phyloP scores from a whole-genome alignment of 2,888 invertebrate species.

The Lathronympha strigana region DNA sequence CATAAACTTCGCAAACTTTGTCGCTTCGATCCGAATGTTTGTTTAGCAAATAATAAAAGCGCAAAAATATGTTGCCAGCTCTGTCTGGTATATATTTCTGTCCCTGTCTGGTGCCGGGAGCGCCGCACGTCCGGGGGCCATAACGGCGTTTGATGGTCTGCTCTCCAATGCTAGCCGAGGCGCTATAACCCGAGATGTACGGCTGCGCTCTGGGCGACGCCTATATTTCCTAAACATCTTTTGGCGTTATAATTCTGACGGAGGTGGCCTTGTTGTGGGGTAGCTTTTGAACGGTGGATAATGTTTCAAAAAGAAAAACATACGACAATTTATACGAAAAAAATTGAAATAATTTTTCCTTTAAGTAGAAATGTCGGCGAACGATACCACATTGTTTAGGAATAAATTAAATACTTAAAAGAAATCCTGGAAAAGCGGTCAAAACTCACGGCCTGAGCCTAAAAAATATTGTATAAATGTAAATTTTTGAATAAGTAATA shows the following conservation, averaged over 20 bases:
- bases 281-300: slow-evolving; percentile 41
- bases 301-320: neutral
- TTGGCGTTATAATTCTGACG: slow-evolving; percentile 73
- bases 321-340: neutral
- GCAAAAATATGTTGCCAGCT: slow-evolving; percentile 68
- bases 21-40: slow-evolving; percentile 60
- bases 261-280: slow-evolving; percentile 73
- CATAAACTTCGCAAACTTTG: slow-evolving; percentile 55
- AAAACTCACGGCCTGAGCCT: too few species aligned
- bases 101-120: slow-evolving; percentile 66
- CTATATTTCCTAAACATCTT: slow-evolving; percentile 84
- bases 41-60: slow-evolving; percentile 78
- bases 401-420: too few species aligned
- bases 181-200: slow-evolving; percentile 81
- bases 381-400: too few species aligned
- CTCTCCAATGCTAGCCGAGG: slow-evolving; percentile 82
- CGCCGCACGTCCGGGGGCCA: slow-evolving; percentile 81
- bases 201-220: slow-evolving; percentile 82
- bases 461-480: too few species aligned
- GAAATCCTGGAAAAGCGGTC: too few species aligned
- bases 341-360: too few species aligned
- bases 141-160: slow-evolving; percentile 84
- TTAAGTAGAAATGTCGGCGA: too few species aligned
- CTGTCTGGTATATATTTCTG: slow-evolving; percentile 60
- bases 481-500: too few species aligned